Percentiles rank a stretch among this genome's conserved stretches.
phyloP scores from a whole-genome alignment of 2,888 invertebrate genomes.

The Arrhopalites spinosus region DNA sequence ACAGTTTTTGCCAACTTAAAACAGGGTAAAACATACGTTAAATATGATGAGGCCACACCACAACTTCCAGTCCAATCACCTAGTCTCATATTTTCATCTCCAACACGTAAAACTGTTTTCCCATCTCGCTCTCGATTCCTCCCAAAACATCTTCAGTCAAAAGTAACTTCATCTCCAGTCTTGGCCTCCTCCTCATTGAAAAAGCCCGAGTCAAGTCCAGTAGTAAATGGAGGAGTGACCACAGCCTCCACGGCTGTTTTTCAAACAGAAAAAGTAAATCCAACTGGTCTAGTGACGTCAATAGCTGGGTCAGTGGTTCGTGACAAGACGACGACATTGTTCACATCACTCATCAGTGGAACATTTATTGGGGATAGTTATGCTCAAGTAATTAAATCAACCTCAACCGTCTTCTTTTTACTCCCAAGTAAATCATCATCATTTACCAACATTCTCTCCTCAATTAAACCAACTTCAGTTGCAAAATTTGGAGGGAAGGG shows the following conservation, averaged over 20 bases:
- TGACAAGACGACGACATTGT: slow-evolving; percentile 71
- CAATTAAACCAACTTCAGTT: slow-evolving; percentile 60
- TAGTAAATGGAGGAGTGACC: neutral
- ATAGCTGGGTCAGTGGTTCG: slow-evolving; percentile 73
- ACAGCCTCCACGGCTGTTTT: slow-evolving; percentile 53
- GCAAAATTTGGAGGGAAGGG: slow-evolving; percentile 60
- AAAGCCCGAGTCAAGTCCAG: neutral
- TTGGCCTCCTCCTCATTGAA: neutral
- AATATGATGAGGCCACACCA: slow-evolving; percentile 38
- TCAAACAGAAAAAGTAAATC: slow-evolving; percentile 53
- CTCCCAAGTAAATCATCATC: slow-evolving; percentile 31
- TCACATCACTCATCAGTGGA: slow-evolving; percentile 71
- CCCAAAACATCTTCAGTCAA: slow-evolving; percentile 42
- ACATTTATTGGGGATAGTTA: slow-evolving; percentile 74
- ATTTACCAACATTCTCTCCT: neutral
- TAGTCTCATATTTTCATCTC: slow-evolving; percentile 19
- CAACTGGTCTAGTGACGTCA: slow-evolving; percentile 72
- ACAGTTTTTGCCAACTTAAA: slow-evolving; percentile 43
- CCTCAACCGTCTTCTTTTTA: slow-evolving; percentile 66
- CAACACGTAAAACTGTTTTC: slow-evolving; percentile 46
- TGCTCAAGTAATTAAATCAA: slow-evolving; percentile 76
- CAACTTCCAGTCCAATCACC: slow-evolving; percentile 39
- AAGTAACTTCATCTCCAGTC: neutral
- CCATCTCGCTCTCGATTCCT: slow-evolving; percentile 46
- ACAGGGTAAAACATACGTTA: slow-evolving; percentile 8